A percentile compares a stretch with the other conserved stretches of the same genome.
Evolutionary conservation across 2,888 invertebrate species (phyloP).

Genomic region (Macrophya alboannulata): DNA sequence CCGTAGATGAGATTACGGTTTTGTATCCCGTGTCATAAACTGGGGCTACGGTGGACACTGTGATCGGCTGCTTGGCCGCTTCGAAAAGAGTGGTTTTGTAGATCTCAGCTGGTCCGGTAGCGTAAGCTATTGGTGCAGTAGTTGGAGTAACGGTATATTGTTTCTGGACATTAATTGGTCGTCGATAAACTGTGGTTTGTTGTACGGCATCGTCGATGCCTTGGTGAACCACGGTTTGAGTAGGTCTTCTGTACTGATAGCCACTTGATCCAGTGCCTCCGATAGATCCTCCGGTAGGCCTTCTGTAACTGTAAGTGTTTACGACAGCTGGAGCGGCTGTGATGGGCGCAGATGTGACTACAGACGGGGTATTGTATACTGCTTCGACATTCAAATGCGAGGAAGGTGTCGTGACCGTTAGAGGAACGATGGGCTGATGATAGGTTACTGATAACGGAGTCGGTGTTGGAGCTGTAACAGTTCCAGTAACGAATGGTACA

Average conservation of each 20-base stretch:
- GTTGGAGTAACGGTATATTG: constrained; percentile 63
- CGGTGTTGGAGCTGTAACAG: constrained; percentile 57
- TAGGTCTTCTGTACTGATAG: constrained; percentile 28
- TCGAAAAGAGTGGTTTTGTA: constrained; percentile 70
- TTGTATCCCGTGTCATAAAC: constrained; percentile 68
- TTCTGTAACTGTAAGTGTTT: constrained; percentile 64
- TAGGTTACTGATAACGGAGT: constrained; percentile 42
- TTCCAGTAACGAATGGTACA: constrained; percentile 59
- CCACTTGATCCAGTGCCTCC: constrained; percentile 51
- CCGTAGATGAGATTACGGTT: constrained; percentile 68
- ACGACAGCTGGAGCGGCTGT: constrained; percentile 61
- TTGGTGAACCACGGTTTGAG: constrained; percentile 57
- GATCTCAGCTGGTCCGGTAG: constrained; percentile 68
- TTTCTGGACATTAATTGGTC: constrained; percentile 58
- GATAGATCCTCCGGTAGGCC: constrained; percentile 56
- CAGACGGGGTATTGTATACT: constrained; percentile 67
- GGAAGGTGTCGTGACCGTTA: constrained; percentile 69
- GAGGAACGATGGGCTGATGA: constrained; percentile 55
- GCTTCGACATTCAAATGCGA: constrained; percentile 66
- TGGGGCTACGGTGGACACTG: constrained; percentile 70
- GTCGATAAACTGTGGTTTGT: constrained; percentile 24
- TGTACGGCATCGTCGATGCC: constrained; percentile 52
- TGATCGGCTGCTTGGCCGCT: constrained; percentile 67
- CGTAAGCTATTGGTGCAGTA: constrained; percentile 67
- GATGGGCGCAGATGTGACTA: constrained; percentile 61